Percentiles rank a stretch among this genome's conserved stretches.
Evolutionary conservation across 2,797 vertebrate species (phyloP).

Genomic region (Sphaeramia orbicularis): DNA sequence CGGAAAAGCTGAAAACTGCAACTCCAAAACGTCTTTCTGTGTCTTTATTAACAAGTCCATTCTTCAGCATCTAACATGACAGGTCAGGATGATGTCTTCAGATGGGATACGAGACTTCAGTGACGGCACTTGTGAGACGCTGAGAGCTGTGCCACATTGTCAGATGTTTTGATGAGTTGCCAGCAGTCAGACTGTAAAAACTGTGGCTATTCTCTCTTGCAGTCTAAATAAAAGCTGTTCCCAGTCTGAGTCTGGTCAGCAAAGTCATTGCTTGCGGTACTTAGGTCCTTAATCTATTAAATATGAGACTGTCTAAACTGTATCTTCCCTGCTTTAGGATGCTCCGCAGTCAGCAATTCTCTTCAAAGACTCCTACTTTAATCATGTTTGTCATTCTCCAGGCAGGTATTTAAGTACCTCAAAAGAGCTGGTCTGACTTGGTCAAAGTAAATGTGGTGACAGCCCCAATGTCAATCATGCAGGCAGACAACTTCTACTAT

Average conservation of each 20-base stretch:
- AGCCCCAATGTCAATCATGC: neutral
- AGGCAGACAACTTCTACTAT: conserved; percentile 1
- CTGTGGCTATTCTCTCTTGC: conserved; percentile 11
- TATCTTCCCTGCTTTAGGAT: neutral
- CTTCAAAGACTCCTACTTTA: conserved; percentile 18
- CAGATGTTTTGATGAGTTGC: conserved; percentile 34
- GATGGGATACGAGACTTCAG: neutral
- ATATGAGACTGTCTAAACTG: neutral
- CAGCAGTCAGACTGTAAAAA: conserved; percentile 29
- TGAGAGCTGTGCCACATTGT: conserved; percentile 6
- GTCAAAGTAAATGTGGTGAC: conserved; percentile 1
- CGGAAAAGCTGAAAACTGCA: conserved; percentile 22
- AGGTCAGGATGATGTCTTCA: conserved; percentile 21
- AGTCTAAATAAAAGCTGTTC: conserved; percentile 21
- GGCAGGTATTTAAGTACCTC: neutral
- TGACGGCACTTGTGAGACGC: conserved; percentile 14
- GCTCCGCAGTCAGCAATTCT: neutral
- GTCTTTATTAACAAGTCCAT: conserved; percentile 21
- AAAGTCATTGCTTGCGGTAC: neutral
- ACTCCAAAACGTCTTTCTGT: conserved; percentile 8
- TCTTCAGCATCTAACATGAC: conserved; percentile 4
- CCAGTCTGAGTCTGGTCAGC: conserved; percentile 18
- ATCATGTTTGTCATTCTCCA: conserved; percentile 14
- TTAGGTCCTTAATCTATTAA: conserved; percentile 4
- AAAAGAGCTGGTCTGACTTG: conserved; percentile 12